Conservation (phyloP, 2,113 vertebrate genomes). For the Lutjanus erythropterus region DNA sequence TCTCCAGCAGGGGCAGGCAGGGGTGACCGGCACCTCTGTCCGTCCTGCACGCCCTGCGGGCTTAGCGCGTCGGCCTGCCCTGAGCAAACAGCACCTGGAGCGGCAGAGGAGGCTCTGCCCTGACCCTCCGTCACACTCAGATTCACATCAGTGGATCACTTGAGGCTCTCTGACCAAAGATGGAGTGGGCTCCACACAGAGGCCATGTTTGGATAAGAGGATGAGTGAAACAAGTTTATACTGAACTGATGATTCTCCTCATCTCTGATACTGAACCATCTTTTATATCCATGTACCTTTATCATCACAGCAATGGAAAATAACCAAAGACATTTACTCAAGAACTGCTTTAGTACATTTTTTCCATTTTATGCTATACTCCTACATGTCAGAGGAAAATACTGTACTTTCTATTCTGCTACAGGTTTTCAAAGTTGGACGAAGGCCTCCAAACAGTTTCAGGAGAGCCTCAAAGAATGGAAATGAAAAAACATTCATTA, state of each 20-base stretch:
- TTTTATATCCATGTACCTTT: neutral
- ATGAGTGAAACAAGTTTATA: slow-evolving; percentile 35
- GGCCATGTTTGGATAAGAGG: slow-evolving; percentile 43
- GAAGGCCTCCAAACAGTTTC: too few species aligned
- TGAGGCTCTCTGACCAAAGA: slow-evolving; percentile 36
- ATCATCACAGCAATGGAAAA: neutral
- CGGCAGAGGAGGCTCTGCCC: slow-evolving; percentile 12
- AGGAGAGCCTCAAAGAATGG: too few species aligned
- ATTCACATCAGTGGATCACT: slow-evolving; percentile 43
- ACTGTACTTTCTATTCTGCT: neutral
- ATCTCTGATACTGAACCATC: neutral
- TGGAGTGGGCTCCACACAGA: slow-evolving; percentile 16
- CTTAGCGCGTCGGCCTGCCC: slow-evolving; percentile 46
- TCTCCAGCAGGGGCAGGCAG: slow-evolving; percentile 44
- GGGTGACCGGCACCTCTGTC: slow-evolving; percentile 33
- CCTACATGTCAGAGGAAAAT: neutral
- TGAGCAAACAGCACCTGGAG: slow-evolving; percentile 66
- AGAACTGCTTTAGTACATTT: neutral
- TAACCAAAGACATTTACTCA: neutral
- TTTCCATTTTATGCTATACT: neutral
- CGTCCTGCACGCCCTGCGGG: slow-evolving; percentile 36
- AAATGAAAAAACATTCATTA: too few species aligned
- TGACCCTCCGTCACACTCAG: slow-evolving; percentile 57
- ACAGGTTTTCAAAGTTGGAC: too few species aligned
- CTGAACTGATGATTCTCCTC: neutral